A percentile compares a stretch with the other conserved stretches of the same genome.
Conservation (phyloP, 2,888 invertebrate genomes). For the Pristionchus japonicus region DNA sequence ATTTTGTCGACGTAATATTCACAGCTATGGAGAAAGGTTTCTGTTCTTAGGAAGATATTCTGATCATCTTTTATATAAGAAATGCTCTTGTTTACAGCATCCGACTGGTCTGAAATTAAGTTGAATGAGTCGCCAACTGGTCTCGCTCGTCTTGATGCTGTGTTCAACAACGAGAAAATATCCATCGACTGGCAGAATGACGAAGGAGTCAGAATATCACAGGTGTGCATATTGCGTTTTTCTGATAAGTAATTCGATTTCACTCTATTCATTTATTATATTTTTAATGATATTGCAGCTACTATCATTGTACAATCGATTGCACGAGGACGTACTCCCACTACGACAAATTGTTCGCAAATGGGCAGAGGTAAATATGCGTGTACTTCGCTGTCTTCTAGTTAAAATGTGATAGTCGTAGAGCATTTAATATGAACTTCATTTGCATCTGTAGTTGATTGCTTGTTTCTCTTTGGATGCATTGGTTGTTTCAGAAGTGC, state of each 20-base stretch:
- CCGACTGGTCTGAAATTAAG: background rate
- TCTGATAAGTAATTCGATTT: no score
- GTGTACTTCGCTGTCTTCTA: no score
- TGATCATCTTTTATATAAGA: no score
- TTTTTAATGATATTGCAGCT: conserved; percentile 7
- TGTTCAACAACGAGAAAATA: background rate
- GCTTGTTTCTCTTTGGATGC: background rate
- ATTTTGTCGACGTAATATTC: background rate
- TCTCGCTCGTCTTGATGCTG: background rate
- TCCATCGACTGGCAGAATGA: conserved; percentile 36
- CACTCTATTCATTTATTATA: no score
- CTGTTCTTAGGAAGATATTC: no score
- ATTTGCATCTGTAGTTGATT: no score
- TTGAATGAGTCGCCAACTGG: background rate
- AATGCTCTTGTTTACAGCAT: background rate
- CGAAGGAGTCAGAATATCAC: background rate
- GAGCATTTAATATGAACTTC: no score
- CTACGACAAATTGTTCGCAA: background rate
- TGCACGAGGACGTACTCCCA: background rate
- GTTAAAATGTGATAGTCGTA: background rate
- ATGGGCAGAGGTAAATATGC: conserved; percentile 32
- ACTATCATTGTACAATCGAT: background rate
- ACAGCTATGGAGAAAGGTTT: background rate
- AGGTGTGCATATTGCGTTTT: background rate
- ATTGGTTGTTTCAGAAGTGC: background rate